Evolutionary conservation across 64 coral and sea anemone genomes (phyloP).

Genomic region (Anthopleura sola): DNA sequence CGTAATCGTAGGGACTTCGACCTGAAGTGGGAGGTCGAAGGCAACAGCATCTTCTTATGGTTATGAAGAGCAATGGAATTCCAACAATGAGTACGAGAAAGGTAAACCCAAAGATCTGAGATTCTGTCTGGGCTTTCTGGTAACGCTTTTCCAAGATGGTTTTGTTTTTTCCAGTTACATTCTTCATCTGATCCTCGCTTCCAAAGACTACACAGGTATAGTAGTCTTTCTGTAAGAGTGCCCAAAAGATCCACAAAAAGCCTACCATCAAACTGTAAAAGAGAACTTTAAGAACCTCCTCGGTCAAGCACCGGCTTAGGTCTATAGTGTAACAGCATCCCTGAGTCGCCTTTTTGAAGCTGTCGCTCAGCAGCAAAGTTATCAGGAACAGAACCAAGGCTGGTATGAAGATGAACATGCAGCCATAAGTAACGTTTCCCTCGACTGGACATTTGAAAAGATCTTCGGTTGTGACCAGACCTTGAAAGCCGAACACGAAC

Average conservation of each 20-base stretch:
- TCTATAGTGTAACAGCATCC: not conserved
- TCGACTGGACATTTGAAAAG: not conserved
- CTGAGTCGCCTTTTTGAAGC: not conserved
- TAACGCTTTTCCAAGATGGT: not conserved
- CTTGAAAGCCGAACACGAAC: not conserved
- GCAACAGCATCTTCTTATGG: not conserved
- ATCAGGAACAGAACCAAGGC: not conserved
- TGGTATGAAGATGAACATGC: not conserved
- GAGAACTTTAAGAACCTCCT: not conserved
- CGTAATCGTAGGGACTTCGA: not conserved
- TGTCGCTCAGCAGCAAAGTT: not conserved
- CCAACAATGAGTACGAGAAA: not conserved
- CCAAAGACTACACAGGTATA: not conserved
- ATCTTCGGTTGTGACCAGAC: not conserved
- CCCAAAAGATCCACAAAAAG: slow-evolving; percentile 2
- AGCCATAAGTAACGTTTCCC: not conserved
- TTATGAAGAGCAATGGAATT: not conserved
- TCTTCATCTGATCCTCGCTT: not conserved
- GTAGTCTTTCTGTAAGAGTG: not conserved
- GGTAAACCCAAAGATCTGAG: not conserved
- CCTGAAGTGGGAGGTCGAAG: not conserved
- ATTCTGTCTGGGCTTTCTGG: not conserved
- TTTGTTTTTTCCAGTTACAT: not conserved
- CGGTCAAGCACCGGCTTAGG: not conserved
- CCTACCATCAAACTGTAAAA: not conserved